Conservation (phyloP, 2,888 invertebrate species). For the Nipponacmea schrenckii region DNA sequence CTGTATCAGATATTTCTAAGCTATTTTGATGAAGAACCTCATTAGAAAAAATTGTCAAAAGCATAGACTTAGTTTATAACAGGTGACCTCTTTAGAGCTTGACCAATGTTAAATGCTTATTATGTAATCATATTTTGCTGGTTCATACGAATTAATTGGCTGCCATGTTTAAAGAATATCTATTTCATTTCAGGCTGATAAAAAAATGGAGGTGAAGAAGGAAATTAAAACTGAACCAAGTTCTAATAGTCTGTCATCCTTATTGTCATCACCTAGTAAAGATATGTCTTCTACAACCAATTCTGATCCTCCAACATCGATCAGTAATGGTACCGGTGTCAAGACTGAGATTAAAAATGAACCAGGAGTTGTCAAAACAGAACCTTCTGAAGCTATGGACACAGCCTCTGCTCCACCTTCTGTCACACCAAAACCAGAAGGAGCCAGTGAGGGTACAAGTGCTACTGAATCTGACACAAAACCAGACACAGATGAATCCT, state of each 20-base stretch:
- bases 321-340: slow-evolving; percentile 16
- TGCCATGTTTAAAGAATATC: background rate
- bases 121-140: background rate
- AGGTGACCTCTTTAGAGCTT: no score
- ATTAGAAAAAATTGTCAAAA: no score
- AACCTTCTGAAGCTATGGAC: background rate
- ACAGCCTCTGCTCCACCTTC: background rate
- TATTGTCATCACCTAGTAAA: slow-evolving; percentile 28
- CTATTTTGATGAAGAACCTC: no score
- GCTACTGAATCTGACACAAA: background rate
- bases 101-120: background rate
- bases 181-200: no score
- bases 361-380: background rate
- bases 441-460: slow-evolving; percentile 22
- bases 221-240: slow-evolving; percentile 48
- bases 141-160: no score
- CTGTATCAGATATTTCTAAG: no score
- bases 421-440: slow-evolving; percentile 12
- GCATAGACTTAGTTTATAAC: no score
- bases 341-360: slow-evolving; percentile 9
- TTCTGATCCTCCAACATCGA: slow-evolving; percentile 23
- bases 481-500: slow-evolving; percentile 17
- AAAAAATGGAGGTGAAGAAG: slow-evolving; percentile 46
- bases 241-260: slow-evolving; percentile 33
- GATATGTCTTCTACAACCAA: slow-evolving; percentile 29